Percentiles rank a stretch among this genome's conserved stretches.
Conservation (phyloP, 2,888 invertebrate species). For the Dynastes maya region DNA sequence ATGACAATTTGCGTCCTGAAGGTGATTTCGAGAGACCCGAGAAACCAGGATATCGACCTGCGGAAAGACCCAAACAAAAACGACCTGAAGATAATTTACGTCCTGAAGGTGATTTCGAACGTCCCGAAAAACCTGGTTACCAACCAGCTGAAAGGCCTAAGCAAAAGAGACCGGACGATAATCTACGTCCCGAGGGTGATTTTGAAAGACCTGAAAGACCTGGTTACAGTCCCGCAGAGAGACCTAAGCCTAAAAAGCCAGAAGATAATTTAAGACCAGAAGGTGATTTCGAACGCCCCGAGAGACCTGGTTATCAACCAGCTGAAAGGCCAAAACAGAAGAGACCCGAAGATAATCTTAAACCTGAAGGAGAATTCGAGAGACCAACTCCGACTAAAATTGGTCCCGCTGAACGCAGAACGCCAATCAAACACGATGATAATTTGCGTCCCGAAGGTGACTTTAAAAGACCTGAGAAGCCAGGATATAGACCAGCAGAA, state of each 20-base stretch:
- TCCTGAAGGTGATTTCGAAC: constrained; percentile 67
- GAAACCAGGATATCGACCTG: constrained; percentile 66
- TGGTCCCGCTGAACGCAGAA: constrained; percentile 69
- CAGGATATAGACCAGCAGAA: constrained; percentile 69
- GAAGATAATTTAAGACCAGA: constrained; percentile 73
- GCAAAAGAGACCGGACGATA: constrained; percentile 70
- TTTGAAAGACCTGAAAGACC: constrained; percentile 68
- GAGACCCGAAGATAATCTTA: constrained; percentile 72
- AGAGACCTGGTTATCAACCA: constrained; percentile 69
- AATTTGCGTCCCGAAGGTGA: constrained; percentile 74
- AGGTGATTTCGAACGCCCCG: constrained; percentile 72
- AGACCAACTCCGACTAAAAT: constrained; percentile 66
- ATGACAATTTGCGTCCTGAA: constrained; percentile 66
- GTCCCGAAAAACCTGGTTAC: constrained; percentile 68
- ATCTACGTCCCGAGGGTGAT: constrained; percentile 68
- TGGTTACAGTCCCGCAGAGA: constrained; percentile 71
- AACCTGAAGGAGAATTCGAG: constrained; percentile 73
- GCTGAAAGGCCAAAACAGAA: constrained; percentile 76
- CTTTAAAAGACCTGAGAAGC: constrained; percentile 71
- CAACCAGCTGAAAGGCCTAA: constrained; percentile 68
- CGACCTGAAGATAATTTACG: constrained; percentile 70
- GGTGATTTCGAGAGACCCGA: constrained; percentile 70
- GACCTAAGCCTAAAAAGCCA: constrained; percentile 71
- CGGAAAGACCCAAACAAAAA: constrained; percentile 69
- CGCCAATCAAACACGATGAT: constrained; percentile 74